Evolutionary conservation across 2,888 invertebrate species (phyloP), one percentile per base, ranked within the genome.

Genomic region (Pollenia griseotomentosa): DNA sequence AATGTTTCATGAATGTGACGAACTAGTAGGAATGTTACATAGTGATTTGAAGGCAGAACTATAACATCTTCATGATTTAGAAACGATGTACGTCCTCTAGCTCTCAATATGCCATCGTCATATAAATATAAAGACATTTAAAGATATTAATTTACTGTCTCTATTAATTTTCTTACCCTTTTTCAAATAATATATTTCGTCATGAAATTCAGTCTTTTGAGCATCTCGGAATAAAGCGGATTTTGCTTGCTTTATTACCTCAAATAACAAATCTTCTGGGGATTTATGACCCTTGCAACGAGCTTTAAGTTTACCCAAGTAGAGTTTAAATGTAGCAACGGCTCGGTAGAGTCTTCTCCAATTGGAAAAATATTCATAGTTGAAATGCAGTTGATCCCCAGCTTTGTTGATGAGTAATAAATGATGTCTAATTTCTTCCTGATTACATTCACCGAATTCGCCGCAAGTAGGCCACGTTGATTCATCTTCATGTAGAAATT

Each of bases 81-180:
- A 12, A 79, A 65, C n/a, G 68, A 19, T 16, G 70, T 74, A 46
- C 87, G 75, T n/a, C 82, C 66, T 66, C 51, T 70, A 16, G 59
- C 46, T 65, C 89, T 75, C 33, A 87, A 55, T 57, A 88, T 23
- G 16, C 80, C 85, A 55, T 68, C 74, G 44, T 61, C 63, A 63
- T 89, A 88, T 73, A 87, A n/a, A n/a, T n/a, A n/a, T n/a, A 63
- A 82, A 88, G 44, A 85, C 51, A 63, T 88, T 87, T 19, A 88
- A 70, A 55, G 85, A 75, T 14, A 84, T 77, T 51, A 85, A 57
- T 74, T 85, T 85, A 51, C 83, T 86, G 53, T 46, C 66, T 51
- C 77, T 86, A 46, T 33, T 9, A 66, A 66, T 66, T 11, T 9
- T 63, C 71, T 87, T 86, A 78, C 87, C 87, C 19, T 51, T 42